A percentile compares a stretch with the other conserved stretches of the same genome.
phyloP scores from a whole-genome alignment of 2,797 vertebrate species.

The Gadopsis bispinosus region DNA sequence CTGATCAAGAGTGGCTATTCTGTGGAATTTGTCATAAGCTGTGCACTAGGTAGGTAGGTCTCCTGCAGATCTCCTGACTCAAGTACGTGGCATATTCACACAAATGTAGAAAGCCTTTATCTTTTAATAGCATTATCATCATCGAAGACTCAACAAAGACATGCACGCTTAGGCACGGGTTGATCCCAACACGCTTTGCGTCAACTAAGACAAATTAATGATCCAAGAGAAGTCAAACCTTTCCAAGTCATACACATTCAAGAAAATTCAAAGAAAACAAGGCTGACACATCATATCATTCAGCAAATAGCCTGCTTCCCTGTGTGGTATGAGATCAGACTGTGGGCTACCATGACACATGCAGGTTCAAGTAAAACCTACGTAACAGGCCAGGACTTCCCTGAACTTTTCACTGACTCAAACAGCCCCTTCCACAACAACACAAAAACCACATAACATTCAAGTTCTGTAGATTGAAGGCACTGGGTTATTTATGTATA shows the following conservation, averaged over 20 bases:
- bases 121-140: constrained; percentile 1
- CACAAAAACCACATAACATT: constrained; percentile 6
- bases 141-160: constrained; percentile 3
- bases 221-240: background rate
- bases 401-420: background rate
- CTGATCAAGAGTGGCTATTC: constrained; percentile 32
- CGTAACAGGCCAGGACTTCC: background rate
- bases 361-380: background rate
- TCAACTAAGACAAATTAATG: constrained; percentile 1
- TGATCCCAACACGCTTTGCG: background rate
- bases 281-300: background rate
- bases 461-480: background rate
- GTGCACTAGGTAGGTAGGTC: constrained; percentile 24
- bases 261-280: background rate
- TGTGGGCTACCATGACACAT: constrained; percentile 1
- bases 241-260: too few species aligned
- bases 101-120: background rate
- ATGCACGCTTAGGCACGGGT: background rate
- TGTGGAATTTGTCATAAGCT: constrained; percentile 29
- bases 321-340: constrained; percentile 13
- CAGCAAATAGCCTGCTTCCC: constrained; percentile 7
- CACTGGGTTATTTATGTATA: background rate
- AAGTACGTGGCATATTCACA: background rate
- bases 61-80: constrained; percentile 44
- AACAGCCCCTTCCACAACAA: background rate